These are phyloP conservation scores for Tolmerus cingulatus DNA, from an alignment of 2,888 invertebrate genomes.

Conservation along the genomic window DNA sequence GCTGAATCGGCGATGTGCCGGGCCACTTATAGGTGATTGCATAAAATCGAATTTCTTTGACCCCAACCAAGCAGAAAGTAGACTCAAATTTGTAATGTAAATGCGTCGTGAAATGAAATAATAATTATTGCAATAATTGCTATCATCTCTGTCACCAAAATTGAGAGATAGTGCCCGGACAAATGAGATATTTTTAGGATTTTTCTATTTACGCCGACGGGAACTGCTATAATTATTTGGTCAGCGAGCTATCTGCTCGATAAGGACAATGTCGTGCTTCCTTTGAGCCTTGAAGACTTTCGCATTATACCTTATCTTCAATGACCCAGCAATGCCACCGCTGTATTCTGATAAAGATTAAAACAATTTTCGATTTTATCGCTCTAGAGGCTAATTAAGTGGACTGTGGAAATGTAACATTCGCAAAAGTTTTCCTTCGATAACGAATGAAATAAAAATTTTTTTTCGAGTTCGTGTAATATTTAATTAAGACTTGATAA, in stretches of 20 bases:
- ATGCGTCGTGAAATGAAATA: conserved; percentile 23
- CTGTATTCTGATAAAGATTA: background rate
- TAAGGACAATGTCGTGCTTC: background rate
- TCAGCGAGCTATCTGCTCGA: background rate
- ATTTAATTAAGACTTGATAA: conserved; percentile 1
- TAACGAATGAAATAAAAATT: conserved; percentile 5
- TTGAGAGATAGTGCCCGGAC: background rate
- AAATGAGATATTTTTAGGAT: background rate
- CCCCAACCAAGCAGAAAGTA: background rate
- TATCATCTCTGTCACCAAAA: background rate
- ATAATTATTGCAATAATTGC: background rate
- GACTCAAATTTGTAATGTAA: conserved; percentile 20
- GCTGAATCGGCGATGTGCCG: background rate
- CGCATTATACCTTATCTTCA: conserved; percentile 9
- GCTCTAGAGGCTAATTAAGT: background rate
- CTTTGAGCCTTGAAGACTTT: conserved; percentile 4
- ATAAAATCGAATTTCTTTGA: conserved; percentile 10
- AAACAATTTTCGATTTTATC: conserved; percentile 29
- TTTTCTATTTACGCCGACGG: background rate
- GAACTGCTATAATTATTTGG: background rate
- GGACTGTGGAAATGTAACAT: conserved; percentile 16
- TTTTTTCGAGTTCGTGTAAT: background rate
- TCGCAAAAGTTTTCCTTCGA: background rate
- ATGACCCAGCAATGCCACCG: conserved; percentile 7
- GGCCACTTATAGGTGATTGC: background rate